Percentiles rank a stretch among this genome's conserved stretches.
phyloP scores from a whole-genome alignment of 1,140 invertebrate genomes.

The Yoshiicerus persimilis region DNA sequence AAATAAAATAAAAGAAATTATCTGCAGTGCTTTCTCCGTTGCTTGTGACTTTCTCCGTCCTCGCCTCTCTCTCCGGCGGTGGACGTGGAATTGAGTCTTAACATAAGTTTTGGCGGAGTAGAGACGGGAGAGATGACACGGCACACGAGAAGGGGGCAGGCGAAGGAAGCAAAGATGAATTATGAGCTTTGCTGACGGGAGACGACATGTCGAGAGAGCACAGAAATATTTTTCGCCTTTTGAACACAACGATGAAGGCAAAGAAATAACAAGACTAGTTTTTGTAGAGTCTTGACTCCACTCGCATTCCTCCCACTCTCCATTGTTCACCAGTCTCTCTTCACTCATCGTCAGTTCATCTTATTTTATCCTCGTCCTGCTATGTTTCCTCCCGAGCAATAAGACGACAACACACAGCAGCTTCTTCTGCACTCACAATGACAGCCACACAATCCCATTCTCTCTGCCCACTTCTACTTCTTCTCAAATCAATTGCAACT shows the following conservation, averaged over 20 bases:
- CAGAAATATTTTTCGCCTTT: constrained; percentile 6
- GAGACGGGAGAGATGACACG: neutral
- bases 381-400: neutral
- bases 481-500: neutral
- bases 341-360: neutral
- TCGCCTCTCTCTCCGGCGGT: neutral
- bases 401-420: neutral
- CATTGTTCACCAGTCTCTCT: neutral
- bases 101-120: neutral
- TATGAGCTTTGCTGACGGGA: constrained; percentile 13
- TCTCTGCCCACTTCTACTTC: neutral
- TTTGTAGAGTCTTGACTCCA: neutral
- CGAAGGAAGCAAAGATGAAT: constrained; percentile 6
- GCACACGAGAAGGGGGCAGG: neutral
- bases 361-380: neutral
- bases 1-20: constrained; percentile 4
- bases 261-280: neutral
- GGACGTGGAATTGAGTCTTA: neutral
- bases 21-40: neutral
- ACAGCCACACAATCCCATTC: neutral
- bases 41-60: neutral
- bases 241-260: constrained; percentile 12
- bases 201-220: constrained; percentile 26
- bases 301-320: neutral
- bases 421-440: neutral